Evolutionary conservation across 1,140 invertebrate genomes (phyloP), one percentile per base, ranked within the genome.

Genomic region (Drosophila bocki): DNA sequence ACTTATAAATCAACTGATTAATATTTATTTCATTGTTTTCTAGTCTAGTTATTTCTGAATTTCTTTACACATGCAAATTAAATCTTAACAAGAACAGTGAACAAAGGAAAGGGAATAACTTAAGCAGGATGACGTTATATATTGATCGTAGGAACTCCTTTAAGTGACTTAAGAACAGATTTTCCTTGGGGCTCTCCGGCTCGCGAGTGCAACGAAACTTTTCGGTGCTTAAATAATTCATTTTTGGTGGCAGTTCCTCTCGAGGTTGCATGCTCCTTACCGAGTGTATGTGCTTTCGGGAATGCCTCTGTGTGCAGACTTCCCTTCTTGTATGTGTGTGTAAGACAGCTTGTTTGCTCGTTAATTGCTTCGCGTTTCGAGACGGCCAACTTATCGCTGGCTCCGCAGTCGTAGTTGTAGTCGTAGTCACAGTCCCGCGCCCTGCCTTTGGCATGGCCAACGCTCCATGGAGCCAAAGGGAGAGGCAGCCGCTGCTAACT

Each of bases 301-400:
- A 19, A 19, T 19, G 19, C 19, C 19, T 19, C 19, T 19, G 22
- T 61, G 33, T 17, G 37, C 22, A 29, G 22, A 50, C 47, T 37
- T 26, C 22, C n/a, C 17, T 26, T 17, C 41, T 33, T 22, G 17
- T 15, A 7, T 44, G 41, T 56, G n/a, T 69, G 42, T 74, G 48
- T 32, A 53, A 48, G 74, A 60, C 54, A 76, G 65, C 60, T 78
- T 79, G 67, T 79, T 63, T 79, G 67, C 76, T 63, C 35, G 67
- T 78, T 79, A 79, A 79, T 79, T 79, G 76, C 65, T 72, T 64
- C 51, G 61, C 67, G 69, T 72, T 72, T 33, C 53, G 69, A 71
- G 69, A 58, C 64, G 69, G 65, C 69, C 64, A 69, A 69, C 69
- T 70, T 70, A 68, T 70, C 62, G 47, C 48, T 12, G 37, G 61